Conservation (phyloP, 35 echinoderm and acorn worm species). For the Apostichopus californicus region DNA sequence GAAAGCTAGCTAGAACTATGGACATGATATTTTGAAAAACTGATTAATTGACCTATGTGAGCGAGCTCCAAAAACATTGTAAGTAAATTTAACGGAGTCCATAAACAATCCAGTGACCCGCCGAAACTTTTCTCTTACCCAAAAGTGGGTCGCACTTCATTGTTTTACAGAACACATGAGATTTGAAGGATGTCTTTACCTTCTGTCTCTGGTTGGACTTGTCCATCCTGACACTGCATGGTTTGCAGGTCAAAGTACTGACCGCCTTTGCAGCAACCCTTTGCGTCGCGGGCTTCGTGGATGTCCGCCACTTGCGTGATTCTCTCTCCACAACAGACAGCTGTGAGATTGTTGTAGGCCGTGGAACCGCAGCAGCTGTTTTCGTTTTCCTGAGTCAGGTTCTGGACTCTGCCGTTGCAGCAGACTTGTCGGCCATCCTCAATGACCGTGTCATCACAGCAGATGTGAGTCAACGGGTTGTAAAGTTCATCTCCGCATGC, state of each 20-base stretch:
- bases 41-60: too few relatives aligned
- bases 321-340: constrained; percentile 5
- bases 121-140: too few relatives aligned
- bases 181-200: too few relatives aligned
- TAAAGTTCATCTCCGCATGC: not conserved
- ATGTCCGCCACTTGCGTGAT: not conserved
- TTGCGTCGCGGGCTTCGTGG: not conserved
- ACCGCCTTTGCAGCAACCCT: constrained; percentile 2
- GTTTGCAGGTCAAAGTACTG: not conserved
- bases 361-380: constrained; percentile 27
- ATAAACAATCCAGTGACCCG: too few relatives aligned
- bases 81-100: too few relatives aligned
- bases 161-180: too few relatives aligned
- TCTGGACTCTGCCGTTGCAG: constrained; percentile 1
- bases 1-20: too few relatives aligned
- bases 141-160: too few relatives aligned
- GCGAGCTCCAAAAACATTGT: too few relatives aligned
- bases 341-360: constrained; percentile 30
- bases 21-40: too few relatives aligned
- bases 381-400: not conserved
- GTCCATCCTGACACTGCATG: not conserved
- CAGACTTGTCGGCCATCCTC: constrained; percentile 5
- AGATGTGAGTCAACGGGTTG: not conserved
- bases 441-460: not conserved
- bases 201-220: not conserved